phyloP scores from a whole-genome alignment of 2,888 invertebrate species.

The Sepioteuthis lessoniana region DNA sequence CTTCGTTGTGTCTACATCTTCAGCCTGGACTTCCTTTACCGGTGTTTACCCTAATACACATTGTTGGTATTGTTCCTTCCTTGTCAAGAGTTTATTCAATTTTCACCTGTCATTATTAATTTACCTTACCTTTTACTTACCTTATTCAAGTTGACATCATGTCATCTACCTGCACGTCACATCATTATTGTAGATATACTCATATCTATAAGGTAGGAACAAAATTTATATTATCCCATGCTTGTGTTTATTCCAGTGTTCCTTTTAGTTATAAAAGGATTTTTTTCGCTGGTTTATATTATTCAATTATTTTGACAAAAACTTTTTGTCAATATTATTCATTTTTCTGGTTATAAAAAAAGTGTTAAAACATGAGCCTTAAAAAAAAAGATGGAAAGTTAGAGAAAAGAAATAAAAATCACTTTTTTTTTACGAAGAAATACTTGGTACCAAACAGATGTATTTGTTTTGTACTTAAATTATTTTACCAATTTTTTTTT shows the following conservation, averaged over 20 bases:
- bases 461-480: no score
- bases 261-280: not conserved
- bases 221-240: not conserved
- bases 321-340: no score
- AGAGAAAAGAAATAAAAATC: no score
- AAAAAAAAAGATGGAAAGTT: no score
- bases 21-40: not conserved
- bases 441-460: no score
- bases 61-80: not conserved
- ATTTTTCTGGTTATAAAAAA: no score
- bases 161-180: not conserved
- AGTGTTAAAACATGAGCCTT: no score
- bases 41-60: not conserved
- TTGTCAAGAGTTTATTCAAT: not conserved
- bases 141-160: slow-evolving; percentile 33
- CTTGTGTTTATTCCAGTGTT: not conserved
- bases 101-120: not conserved
- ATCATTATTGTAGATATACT: not conserved
- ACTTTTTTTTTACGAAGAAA: no score
- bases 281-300: not conserved
- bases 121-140: not conserved
- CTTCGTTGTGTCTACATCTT: not conserved
- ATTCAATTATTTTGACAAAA: no score
- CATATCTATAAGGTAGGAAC: not conserved
- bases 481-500: no score